Evolutionary conservation across 1,140 invertebrate genomes (phyloP).

Genomic region (Microvelia longipes): DNA sequence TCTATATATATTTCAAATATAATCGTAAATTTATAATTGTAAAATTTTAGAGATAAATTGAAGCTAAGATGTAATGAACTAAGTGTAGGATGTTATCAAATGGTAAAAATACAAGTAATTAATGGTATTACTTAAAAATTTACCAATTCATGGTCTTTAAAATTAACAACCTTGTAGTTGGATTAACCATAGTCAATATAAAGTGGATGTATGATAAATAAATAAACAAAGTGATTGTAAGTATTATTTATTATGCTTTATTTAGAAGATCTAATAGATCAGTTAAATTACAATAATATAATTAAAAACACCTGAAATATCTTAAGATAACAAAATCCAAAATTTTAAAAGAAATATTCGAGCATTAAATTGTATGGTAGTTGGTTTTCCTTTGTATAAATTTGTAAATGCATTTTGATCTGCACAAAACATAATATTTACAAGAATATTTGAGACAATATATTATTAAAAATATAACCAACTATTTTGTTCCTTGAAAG

Average conservation of each 20-base stretch:
- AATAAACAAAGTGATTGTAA: slow-evolving; percentile 9
- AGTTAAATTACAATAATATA: slow-evolving; percentile 14
- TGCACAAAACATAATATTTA: slow-evolving; percentile 17
- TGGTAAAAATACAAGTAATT: too few relatives aligned
- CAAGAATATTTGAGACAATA: slow-evolving; percentile 6
- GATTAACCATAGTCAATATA: too few relatives aligned
- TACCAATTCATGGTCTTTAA: too few relatives aligned
- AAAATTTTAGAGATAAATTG: too few relatives aligned
- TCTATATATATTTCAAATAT: too few relatives aligned
- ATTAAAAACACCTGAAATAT: slow-evolving; percentile 16
- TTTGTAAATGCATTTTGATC: slow-evolving; percentile 14
- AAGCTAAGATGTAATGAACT: too few relatives aligned
- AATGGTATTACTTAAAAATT: too few relatives aligned
- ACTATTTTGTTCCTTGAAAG: slow-evolving; percentile 10
- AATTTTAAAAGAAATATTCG: slow-evolving; percentile 8
- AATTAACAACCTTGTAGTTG: too few relatives aligned
- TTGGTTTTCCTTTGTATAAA: too few relatives aligned
- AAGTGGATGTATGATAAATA: too few relatives aligned
- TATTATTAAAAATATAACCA: slow-evolving; percentile 14
- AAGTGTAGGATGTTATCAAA: too few relatives aligned
- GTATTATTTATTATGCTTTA: slow-evolving; percentile 15
- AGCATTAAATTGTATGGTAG: slow-evolving; percentile 8
- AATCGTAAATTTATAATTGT: too few relatives aligned
- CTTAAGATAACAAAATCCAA: slow-evolving; percentile 12
- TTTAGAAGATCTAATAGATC: slow-evolving; percentile 16